These are phyloP conservation scores for Felis chaus DNA, from an alignment of 2,113 vertebrate genomes.

Conservation along the genomic window DNA sequence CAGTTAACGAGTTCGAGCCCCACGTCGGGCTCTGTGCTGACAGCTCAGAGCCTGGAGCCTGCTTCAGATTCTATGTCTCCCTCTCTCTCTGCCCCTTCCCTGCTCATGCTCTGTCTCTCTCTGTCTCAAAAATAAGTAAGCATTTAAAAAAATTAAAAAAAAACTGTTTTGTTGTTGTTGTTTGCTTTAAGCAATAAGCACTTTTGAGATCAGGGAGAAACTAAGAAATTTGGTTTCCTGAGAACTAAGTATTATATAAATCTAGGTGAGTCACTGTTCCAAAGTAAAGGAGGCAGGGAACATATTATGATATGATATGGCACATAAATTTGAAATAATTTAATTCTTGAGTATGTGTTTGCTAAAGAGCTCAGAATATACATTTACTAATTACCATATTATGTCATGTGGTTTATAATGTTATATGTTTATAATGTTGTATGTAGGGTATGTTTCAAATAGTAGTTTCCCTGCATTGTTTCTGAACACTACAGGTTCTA, in stretches of 20 bases:
- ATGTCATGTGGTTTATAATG: constrained; percentile 44
- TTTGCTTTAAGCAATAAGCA: constrained; percentile 62
- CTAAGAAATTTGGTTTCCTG: constrained; percentile 67
- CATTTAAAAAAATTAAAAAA: no score
- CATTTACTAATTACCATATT: constrained; percentile 53
- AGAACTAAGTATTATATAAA: constrained; percentile 64
- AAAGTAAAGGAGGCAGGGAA: constrained; percentile 68
- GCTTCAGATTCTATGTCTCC: no score
- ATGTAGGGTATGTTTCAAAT: constrained; percentile 42
- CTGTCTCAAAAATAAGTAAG: no score
- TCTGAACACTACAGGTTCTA: constrained; percentile 33
- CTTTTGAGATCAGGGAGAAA: constrained; percentile 64
- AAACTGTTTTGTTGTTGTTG: neutral
- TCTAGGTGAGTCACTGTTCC: constrained; percentile 72
- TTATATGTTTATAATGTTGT: constrained; percentile 59
- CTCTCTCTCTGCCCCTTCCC: no score
- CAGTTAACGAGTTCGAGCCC: no score
- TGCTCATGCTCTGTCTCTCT: no score
- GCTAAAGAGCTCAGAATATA: constrained; percentile 53
- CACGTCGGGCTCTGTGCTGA: no score
- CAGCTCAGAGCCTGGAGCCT: no score
- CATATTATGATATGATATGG: constrained; percentile 65
- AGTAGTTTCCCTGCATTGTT: constrained; percentile 36
- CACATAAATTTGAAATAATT: constrained; percentile 63
- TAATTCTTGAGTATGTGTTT: constrained; percentile 50